Conservation (phyloP, 2,113 vertebrate genomes). For the Tinamus guttatus region DNA sequence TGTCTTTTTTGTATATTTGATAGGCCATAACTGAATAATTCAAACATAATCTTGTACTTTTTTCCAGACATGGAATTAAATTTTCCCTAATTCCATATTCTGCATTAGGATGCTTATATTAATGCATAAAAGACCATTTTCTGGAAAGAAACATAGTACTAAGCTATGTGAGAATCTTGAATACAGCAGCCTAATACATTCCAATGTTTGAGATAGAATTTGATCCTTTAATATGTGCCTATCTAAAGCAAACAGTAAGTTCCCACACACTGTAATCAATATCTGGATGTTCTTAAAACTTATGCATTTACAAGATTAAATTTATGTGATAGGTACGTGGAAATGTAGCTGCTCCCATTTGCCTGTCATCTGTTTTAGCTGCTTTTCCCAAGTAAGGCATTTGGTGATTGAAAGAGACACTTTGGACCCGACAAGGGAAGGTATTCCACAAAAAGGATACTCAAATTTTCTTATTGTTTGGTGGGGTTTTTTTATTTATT, state of each 20-base stretch:
- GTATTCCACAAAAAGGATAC: background rate
- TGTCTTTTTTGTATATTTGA: background rate
- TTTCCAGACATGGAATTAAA: background rate
- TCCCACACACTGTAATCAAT: background rate
- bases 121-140: background rate
- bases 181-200: background rate
- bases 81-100: background rate
- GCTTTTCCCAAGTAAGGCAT: background rate
- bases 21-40: background rate
- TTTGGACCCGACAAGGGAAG: background rate
- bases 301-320: background rate
- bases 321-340: background rate
- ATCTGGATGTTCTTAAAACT: background rate
- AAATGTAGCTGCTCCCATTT: background rate
- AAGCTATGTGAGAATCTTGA: background rate
- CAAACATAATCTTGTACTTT: background rate
- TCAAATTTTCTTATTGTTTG: background rate
- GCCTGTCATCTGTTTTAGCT: background rate
- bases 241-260: background rate
- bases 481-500: too few relatives aligned
- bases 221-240: too few relatives aligned
- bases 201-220: rapidly evolving
- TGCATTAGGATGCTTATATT: background rate
- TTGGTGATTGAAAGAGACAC: background rate
- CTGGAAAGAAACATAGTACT: background rate